phyloP scores from a whole-genome alignment of 2,113 vertebrate species.

The Vireo altiloquus region DNA sequence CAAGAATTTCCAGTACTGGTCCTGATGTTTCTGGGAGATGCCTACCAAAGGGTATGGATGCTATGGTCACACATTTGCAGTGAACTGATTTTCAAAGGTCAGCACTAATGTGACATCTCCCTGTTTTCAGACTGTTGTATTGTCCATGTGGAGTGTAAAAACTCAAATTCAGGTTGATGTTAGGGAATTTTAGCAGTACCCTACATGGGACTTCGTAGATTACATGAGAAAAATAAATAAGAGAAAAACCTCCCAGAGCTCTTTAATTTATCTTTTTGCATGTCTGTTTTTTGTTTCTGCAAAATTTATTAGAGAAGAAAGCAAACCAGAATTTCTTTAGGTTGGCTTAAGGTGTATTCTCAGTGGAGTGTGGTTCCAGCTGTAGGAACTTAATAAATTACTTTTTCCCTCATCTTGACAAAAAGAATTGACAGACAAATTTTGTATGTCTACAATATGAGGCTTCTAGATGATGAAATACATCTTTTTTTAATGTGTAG shows the following conservation, averaged over 20 bases:
- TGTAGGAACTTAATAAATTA: not conserved
- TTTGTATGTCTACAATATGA: not conserved
- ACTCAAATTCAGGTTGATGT: not conserved
- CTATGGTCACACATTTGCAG: not conserved
- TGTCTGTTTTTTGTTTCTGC: not conserved
- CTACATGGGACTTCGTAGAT: not conserved
- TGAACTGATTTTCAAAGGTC: not conserved
- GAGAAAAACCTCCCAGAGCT: not conserved
- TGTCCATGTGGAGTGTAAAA: not conserved
- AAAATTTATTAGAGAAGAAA: not conserved
- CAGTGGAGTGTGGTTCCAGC: not conserved
- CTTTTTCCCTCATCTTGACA: not conserved
- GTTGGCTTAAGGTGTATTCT: not conserved
- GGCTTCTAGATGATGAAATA: not conserved
- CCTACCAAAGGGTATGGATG: not conserved
- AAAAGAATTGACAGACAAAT: not conserved
- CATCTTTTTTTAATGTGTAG: not conserved
- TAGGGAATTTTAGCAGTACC: not conserved
- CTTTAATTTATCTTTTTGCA: not conserved
- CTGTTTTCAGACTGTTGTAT: not conserved
- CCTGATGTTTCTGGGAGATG: not conserved
- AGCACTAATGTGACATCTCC: not conserved
- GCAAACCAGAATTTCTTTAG: not conserved
- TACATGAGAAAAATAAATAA: not conserved
- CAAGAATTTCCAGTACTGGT: not conserved